phyloP scores from a whole-genome alignment of 2,888 invertebrate species.

The Chymomyza amoena region DNA sequence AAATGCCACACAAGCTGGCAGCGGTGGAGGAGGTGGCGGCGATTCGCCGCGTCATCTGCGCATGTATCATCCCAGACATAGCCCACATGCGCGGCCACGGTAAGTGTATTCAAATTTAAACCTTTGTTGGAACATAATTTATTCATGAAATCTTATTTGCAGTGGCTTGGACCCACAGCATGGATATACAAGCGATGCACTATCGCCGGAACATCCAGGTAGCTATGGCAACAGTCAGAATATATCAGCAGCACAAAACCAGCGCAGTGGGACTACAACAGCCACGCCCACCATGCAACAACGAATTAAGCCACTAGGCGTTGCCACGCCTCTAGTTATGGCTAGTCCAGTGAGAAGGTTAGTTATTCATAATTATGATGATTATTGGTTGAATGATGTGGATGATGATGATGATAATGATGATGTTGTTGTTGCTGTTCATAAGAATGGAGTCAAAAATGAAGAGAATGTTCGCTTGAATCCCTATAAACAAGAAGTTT shows the following conservation, averaged over 20 bases:
- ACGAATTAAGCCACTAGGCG: constrained; percentile 92
- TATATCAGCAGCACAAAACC: constrained; percentile 79
- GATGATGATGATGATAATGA: background rate
- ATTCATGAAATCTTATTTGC: background rate
- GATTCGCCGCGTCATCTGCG: constrained; percentile 80
- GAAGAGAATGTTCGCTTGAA: background rate
- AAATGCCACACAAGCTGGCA: constrained; percentile 42
- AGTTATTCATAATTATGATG: constrained; percentile 49
- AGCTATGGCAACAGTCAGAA: constrained; percentile 66
- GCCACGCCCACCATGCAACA: constrained; percentile 93
- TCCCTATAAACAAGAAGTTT: background rate
- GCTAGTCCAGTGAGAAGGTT: constrained; percentile 94
- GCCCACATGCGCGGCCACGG: constrained; percentile 89
- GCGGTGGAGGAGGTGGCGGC: constrained; percentile 71
- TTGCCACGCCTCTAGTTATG: constrained; percentile 92
- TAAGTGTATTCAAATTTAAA: constrained; percentile 58
- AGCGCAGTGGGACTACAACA: constrained; percentile 79
- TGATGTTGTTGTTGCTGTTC: background rate
- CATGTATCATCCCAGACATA: constrained; percentile 82
- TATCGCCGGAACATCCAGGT: constrained; percentile 82
- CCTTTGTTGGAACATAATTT: background rate
- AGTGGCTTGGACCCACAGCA: constrained; percentile 84
- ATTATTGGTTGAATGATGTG: background rate
- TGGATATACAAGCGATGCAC: constrained; percentile 81
- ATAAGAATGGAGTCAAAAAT: background rate